phyloP scores from a whole-genome alignment of 2,797 vertebrate genomes.

The Periophthalmus magnuspinnatus region DNA sequence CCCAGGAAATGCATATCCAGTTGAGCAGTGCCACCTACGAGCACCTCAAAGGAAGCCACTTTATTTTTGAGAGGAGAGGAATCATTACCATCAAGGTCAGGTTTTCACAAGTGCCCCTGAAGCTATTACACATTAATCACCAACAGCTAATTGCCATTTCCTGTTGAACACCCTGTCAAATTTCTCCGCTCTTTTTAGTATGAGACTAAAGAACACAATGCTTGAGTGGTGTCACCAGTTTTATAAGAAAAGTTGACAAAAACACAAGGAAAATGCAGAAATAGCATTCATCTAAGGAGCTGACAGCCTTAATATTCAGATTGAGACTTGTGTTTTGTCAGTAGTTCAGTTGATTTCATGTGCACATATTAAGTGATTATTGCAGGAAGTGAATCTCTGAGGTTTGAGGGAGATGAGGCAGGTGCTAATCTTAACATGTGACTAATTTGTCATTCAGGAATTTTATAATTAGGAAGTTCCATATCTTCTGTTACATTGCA shows the following conservation, averaged over 20 bases:
- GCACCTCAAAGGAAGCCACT: constrained; percentile 78
- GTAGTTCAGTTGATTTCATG: constrained; percentile 30
- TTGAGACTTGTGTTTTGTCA: constrained; percentile 42
- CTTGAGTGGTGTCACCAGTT: constrained; percentile 16
- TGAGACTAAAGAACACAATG: not conserved
- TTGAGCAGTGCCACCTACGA: constrained; percentile 77
- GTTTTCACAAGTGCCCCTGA: constrained; percentile 17
- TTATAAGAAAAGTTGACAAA: constrained; percentile 19
- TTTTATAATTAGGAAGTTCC: not conserved
- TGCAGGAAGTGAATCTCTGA: constrained; percentile 36
- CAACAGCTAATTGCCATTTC: constrained; percentile 14
- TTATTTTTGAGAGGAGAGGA: constrained; percentile 77
- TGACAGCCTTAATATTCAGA: constrained; percentile 38
- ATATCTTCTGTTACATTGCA: not conserved
- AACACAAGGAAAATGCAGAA: constrained; percentile 24
- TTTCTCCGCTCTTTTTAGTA: not conserved
- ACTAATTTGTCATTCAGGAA: constrained; percentile 35
- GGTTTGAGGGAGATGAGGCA: constrained; percentile 41
- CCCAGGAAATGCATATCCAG: constrained; percentile 79
- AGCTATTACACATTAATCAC: constrained; percentile 21
- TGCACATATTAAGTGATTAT: constrained; percentile 36
- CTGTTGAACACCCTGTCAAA: constrained; percentile 6
- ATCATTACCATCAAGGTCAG: constrained; percentile 78
- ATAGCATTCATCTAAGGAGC: constrained; percentile 30
- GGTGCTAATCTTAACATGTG: constrained; percentile 41